phyloP scores from a whole-genome alignment of 2,797 vertebrate species.

The Propithecus perrieri region DNA sequence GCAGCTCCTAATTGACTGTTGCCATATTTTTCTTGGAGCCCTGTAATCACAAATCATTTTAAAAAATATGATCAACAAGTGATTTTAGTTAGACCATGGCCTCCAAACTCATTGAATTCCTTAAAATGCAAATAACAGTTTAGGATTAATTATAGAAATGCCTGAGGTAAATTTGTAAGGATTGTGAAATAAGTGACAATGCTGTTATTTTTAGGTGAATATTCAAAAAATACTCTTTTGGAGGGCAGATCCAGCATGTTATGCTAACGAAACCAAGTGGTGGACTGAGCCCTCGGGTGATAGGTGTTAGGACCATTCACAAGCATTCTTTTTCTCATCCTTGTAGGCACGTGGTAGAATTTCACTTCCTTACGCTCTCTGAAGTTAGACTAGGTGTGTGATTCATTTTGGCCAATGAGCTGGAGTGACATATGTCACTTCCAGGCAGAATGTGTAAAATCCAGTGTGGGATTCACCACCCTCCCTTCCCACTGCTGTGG shows the following conservation, averaged over 20 bases:
- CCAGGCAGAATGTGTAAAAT: neutral
- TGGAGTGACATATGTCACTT: neutral
- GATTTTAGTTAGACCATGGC: neutral
- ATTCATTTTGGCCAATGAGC: neutral
- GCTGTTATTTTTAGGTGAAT: neutral
- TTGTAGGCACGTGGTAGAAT: neutral
- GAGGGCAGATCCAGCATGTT: neutral
- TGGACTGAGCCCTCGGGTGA: neutral
- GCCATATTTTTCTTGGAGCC: constrained; percentile 50
- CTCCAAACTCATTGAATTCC: neutral
- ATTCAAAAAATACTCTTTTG: neutral
- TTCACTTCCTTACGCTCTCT: neutral
- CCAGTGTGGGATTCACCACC: neutral
- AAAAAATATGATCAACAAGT: constrained; percentile 34
- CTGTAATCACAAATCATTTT: constrained; percentile 30
- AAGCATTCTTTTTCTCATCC: neutral
- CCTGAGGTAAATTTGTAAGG: constrained; percentile 17
- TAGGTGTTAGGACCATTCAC: neutral
- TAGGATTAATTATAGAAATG: constrained; percentile 4
- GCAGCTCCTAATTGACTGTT: constrained; percentile 61
- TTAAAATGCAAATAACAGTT: constrained; percentile 21
- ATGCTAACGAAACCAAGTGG: neutral
- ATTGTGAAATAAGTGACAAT: neutral
- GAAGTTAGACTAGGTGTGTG: neutral
- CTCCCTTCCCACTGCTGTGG: neutral